Evolutionary conservation across 2,888 invertebrate species (phyloP).

Genomic region (Morpho achilles): DNA sequence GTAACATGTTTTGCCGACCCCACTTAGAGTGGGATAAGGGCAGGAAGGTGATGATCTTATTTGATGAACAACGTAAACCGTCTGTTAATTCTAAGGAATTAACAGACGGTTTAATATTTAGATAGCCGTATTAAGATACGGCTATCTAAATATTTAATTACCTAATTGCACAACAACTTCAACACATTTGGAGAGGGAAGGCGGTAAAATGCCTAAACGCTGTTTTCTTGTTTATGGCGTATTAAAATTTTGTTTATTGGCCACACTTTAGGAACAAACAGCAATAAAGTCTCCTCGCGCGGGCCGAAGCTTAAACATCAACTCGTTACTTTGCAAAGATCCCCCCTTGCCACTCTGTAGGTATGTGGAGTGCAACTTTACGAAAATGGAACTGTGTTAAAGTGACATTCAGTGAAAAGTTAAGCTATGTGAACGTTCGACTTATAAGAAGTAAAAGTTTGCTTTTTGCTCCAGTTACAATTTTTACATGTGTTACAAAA

Average conservation of each 20-base stretch:
- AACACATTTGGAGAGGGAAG: no score
- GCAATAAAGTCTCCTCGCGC: conserved; percentile 12
- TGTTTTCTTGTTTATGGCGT: not conserved
- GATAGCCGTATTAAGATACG: no score
- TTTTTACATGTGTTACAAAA: no score
- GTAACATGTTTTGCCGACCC: no score
- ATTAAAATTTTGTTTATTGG: conserved; percentile 12
- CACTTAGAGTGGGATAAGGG: no score
- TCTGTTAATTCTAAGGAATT: no score
- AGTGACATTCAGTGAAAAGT: conserved; percentile 28
- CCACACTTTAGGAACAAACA: conserved; percentile 8
- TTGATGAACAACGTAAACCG: no score
- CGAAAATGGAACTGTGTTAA: conserved; percentile 22
- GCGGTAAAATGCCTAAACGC: not conserved
- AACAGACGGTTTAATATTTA: no score
- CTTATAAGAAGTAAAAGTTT: not conserved
- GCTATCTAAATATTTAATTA: no score
- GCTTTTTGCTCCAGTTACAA: not conserved
- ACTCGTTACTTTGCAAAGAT: conserved; percentile 17
- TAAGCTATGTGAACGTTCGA: conserved; percentile 1
- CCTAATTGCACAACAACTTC: no score
- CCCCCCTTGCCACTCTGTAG: not conserved
- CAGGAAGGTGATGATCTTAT: no score
- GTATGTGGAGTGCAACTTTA: conserved; percentile 11
- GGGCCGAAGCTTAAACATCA: conserved; percentile 14